A percentile compares a stretch with the other conserved stretches of the same genome.
These are phyloP conservation scores for Sisor rabdophorus DNA, from an alignment of 2,113 vertebrate species.

Conservation along the genomic window DNA sequence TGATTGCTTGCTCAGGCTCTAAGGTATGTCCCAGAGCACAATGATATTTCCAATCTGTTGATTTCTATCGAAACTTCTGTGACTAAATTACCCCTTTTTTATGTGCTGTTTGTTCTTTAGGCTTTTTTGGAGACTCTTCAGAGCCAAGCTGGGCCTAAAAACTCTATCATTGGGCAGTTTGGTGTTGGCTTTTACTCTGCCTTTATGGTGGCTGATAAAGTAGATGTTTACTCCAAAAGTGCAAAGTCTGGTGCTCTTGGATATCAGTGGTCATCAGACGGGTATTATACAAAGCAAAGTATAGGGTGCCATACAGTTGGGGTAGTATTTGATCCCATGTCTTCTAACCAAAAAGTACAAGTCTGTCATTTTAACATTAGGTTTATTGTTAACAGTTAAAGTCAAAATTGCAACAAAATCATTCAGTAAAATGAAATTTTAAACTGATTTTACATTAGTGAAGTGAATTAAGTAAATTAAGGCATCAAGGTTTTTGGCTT, in stretches of 20 bases:
- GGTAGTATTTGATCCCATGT: too few species aligned
- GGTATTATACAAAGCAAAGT: constrained; percentile 68
- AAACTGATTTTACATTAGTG: too few species aligned
- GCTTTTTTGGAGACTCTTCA: constrained; percentile 87
- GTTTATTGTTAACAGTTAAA: too few species aligned
- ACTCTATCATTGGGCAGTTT: constrained; percentile 94
- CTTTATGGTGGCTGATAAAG: constrained; percentile 92
- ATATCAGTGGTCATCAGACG: constrained; percentile 91
- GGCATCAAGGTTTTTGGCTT: too few species aligned
- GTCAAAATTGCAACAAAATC: too few species aligned
- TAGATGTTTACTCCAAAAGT: constrained; percentile 85
- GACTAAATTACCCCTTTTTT: background rate
- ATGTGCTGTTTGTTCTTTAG: constrained; percentile 59
- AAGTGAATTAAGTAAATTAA: too few species aligned
- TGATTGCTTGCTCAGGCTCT: constrained; percentile 91
- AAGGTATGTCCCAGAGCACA: constrained; percentile 72
- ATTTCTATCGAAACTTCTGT: background rate
- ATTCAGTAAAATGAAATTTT: too few species aligned
- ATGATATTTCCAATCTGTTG: background rate
- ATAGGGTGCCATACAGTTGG: background rate
- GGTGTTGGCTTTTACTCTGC: constrained; percentile 96
- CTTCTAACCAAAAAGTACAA: too few species aligned
- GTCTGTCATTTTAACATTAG: too few species aligned
- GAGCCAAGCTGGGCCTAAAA: constrained; percentile 82
- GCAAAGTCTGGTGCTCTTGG: constrained; percentile 67